Evolutionary conservation across 2,888 invertebrate species (phyloP).

Genomic region (Amphiduros pacificus): DNA sequence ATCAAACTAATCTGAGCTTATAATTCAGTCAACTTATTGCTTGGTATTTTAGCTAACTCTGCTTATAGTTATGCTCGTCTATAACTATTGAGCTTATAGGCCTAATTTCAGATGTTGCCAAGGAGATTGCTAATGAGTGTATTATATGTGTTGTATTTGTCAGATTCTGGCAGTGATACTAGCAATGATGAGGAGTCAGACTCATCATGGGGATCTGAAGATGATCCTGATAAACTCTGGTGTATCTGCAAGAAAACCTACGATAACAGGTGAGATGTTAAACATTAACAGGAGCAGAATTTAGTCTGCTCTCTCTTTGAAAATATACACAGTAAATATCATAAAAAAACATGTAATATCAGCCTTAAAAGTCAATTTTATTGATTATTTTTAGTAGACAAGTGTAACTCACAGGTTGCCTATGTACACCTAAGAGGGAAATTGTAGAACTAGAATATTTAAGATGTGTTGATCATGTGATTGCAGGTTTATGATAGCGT

Average conservation of each 20-base stretch:
- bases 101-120: no score
- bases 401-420: neutral
- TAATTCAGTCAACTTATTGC: no score
- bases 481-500: slow-evolving; percentile 90
- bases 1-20: no score
- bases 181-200: slow-evolving; percentile 9
- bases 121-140: no score
- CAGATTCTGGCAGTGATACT: no score
- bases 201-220: slow-evolving; percentile 65
- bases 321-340: neutral
- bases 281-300: no score
- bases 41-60: no score
- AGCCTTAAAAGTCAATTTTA: neutral
- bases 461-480: neutral
- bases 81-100: no score
- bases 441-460: neutral
- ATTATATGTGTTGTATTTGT: no score
- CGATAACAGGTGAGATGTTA: slow-evolving; percentile 68
- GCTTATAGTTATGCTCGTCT: no score
- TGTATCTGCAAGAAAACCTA: slow-evolving; percentile 94
- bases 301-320: no score
- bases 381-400: neutral
- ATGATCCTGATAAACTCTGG: slow-evolving; percentile 91
- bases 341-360: neutral
- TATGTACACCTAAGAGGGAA: neutral